Evolutionary conservation across 2,113 vertebrate genomes (phyloP).

Genomic region (Spermophilus dauricus): DNA sequence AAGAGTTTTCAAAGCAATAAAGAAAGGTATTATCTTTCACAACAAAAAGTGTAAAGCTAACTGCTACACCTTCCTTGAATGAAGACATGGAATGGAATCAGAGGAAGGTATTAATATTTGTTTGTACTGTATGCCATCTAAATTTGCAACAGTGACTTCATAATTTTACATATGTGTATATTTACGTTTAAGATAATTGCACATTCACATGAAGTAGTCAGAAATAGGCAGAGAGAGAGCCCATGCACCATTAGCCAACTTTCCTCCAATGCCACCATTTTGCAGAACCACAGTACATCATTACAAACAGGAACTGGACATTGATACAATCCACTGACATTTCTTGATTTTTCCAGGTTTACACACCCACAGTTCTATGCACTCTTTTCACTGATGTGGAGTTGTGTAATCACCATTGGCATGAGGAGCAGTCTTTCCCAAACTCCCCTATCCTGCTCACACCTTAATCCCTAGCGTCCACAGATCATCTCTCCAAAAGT

Average conservation of each 20-base stretch:
- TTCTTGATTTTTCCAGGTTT: too few relatives aligned
- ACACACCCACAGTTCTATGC: background rate
- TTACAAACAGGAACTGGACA: background rate
- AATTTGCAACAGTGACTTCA: background rate
- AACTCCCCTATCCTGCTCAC: rapidly evolving
- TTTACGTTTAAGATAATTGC: too few relatives aligned
- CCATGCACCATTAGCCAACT: too few relatives aligned
- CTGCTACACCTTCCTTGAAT: background rate
- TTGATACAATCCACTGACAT: too few relatives aligned
- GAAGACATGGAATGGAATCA: rapidly evolving
- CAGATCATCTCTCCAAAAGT: background rate
- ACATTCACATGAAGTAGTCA: background rate
- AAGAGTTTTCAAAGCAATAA: background rate
- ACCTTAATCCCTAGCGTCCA: background rate
- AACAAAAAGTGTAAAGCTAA: background rate
- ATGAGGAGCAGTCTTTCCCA: background rate
- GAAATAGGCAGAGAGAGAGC: background rate
- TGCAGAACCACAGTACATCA: too few relatives aligned
- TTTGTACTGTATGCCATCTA: background rate
- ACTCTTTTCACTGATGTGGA: too few relatives aligned
- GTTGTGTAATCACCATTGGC: too few relatives aligned
- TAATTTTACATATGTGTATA: background rate
- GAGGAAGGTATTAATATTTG: background rate
- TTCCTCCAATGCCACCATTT: too few relatives aligned
- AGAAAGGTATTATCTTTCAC: background rate